phyloP scores from a whole-genome alignment of 1,140 invertebrate genomes.

The Drosophila arawakana region DNA sequence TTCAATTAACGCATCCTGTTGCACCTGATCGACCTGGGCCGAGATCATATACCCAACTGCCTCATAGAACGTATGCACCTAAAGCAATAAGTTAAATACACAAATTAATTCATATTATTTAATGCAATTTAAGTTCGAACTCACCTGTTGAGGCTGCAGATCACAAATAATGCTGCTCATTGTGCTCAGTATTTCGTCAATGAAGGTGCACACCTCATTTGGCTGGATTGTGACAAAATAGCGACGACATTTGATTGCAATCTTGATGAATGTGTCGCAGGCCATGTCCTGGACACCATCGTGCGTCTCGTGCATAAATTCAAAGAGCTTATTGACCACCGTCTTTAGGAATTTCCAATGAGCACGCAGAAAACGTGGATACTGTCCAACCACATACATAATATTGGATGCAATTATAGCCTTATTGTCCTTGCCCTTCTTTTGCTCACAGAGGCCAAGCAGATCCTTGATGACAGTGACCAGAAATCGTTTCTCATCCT shows the following conservation, averaged over 20 bases:
- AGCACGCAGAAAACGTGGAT: slow-evolving; percentile 98
- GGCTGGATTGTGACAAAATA: slow-evolving; percentile 99
- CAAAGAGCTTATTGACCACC: slow-evolving; percentile 99
- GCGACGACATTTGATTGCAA: slow-evolving; percentile 98
- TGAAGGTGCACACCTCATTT: slow-evolving; percentile 98
- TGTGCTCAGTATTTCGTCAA: slow-evolving; percentile 98
- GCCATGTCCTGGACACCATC: slow-evolving; percentile 99
- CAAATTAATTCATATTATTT: background rate
- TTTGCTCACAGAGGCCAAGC: slow-evolving; percentile 99
- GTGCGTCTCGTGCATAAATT: slow-evolving; percentile 99
- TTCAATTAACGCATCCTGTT: slow-evolving; percentile 97
- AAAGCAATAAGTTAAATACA: slow-evolving; percentile 12
- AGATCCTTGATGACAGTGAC: slow-evolving; percentile 99
- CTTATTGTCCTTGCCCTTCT: slow-evolving; percentile 99
- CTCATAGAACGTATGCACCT: slow-evolving; percentile 99
- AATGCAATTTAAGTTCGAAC: background rate
- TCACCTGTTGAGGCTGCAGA: slow-evolving; percentile 97
- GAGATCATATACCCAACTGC: slow-evolving; percentile 99
- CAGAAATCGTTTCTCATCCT: slow-evolving; percentile 99
- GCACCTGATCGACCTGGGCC: slow-evolving; percentile 94
- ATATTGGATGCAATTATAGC: slow-evolving; percentile 99
- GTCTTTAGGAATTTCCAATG: slow-evolving; percentile 99
- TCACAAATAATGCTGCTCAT: slow-evolving; percentile 99
- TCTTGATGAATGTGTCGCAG: slow-evolving; percentile 99
- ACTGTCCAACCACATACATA: slow-evolving; percentile 99